A percentile compares a stretch with the other conserved stretches of the same genome.
These are phyloP conservation scores for Dryobates pubescens DNA, from an alignment of 2,797 vertebrate genomes.

Conservation along the genomic window DNA sequence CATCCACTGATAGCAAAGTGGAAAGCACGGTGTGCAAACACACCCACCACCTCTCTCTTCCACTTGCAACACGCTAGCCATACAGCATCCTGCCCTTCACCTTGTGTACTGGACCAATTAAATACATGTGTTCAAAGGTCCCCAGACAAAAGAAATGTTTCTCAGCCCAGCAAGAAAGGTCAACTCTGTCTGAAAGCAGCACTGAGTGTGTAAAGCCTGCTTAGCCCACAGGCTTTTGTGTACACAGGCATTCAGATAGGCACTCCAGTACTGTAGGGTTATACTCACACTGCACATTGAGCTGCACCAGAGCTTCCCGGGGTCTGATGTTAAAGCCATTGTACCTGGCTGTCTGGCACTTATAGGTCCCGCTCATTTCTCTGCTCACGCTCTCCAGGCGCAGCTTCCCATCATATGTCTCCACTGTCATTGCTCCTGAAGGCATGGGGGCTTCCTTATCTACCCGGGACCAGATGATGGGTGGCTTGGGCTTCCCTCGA, in stretches of 20 bases:
- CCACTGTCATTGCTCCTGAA: constrained; percentile 80
- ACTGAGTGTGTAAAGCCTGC: neutral
- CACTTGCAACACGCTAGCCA: neutral
- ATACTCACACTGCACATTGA: constrained; percentile 96
- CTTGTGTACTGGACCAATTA: neutral
- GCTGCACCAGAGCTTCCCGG: constrained; percentile 89
- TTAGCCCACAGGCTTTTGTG: neutral
- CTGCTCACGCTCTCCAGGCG: constrained; percentile 86
- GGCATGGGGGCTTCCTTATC: constrained; percentile 92
- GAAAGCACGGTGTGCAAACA: neutral
- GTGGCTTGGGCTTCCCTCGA: constrained; percentile 93
- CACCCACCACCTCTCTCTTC: neutral
- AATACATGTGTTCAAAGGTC: neutral
- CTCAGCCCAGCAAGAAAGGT: constrained; percentile 2
- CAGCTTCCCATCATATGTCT: constrained; percentile 89
- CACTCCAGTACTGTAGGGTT: neutral
- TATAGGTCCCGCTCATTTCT: constrained; percentile 91
- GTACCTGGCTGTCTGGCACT: constrained; percentile 95
- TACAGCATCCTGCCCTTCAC: neutral
- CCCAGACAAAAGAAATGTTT: neutral
- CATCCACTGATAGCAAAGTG: rapidly evolving
- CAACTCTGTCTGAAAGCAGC: neutral
- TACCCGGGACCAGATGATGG: constrained; percentile 91
- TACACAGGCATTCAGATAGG: neutral
- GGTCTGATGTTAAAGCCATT: constrained; percentile 97